Percentiles rank a stretch among this genome's conserved stretches.
Evolutionary conservation across 1,140 invertebrate species (phyloP).

Genomic region (Pseudomyrmex concolor): DNA sequence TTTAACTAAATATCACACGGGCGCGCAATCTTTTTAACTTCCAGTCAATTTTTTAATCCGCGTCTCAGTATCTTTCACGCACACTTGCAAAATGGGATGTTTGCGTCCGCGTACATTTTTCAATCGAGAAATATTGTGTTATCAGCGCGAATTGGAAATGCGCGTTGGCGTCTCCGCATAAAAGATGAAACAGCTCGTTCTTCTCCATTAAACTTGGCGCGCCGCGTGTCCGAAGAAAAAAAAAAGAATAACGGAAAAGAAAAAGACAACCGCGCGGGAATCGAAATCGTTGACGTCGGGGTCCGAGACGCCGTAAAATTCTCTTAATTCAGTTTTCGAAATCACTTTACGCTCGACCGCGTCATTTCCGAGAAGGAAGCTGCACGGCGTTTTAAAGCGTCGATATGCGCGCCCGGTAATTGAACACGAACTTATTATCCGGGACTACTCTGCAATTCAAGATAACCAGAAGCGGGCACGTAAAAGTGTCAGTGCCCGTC

Average conservation of each 20-base stretch:
- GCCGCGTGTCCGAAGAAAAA: not conserved
- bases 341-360: constrained; percentile 26
- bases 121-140: constrained; percentile 13
- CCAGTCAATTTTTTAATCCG: constrained; percentile 4
- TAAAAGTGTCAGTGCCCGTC: constrained; percentile 36
- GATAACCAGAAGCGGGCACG: constrained; percentile 24
- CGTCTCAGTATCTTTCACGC: not conserved
- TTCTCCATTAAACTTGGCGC: constrained; percentile 2
- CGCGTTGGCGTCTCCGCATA: not conserved
- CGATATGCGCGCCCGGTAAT: constrained; percentile 47
- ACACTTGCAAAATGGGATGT: not conserved
- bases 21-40: not conserved
- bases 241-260: not conserved
- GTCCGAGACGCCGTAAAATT: constrained; percentile 39
- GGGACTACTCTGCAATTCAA: constrained; percentile 42
- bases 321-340: constrained; percentile 50
- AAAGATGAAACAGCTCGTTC: constrained; percentile 8
- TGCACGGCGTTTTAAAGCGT: constrained; percentile 26
- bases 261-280: not conserved
- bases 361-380: constrained; percentile 43
- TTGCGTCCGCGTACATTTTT: not conserved
- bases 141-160: constrained; percentile 17
- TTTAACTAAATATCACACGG: too few species aligned
- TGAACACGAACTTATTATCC: constrained; percentile 56
- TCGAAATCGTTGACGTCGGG: not conserved